Conservation (phyloP, 2,113 vertebrate genomes). For the Hippocampus zosterae region DNA sequence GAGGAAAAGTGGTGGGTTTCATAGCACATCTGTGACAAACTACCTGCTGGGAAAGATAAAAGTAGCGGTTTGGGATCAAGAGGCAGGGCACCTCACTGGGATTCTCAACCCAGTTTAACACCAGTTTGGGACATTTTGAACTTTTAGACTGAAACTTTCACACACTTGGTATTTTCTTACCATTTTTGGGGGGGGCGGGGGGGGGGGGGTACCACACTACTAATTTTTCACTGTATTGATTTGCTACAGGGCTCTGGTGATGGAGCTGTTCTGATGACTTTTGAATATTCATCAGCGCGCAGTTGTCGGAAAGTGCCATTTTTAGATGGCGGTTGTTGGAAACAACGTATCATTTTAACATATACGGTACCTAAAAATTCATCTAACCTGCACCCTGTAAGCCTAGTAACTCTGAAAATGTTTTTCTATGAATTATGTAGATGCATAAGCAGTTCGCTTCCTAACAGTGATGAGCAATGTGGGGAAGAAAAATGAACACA, state of each 20-base stretch:
- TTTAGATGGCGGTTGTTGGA: neutral
- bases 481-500: neutral
- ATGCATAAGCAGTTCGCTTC: neutral
- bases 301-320: neutral
- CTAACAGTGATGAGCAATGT: neutral
- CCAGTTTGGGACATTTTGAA: constrained; percentile 1
- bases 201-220: no score
- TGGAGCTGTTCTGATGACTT: neutral
- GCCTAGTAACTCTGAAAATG: no score
- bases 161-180: neutral
- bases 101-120: constrained; percentile 1
- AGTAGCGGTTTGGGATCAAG: constrained; percentile 2
- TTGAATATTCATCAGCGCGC: neutral
- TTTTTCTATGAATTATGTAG: no score
- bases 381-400: no score
- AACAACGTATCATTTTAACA: no score
- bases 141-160: neutral
- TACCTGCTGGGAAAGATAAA: constrained; percentile 11
- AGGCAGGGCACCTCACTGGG: neutral
- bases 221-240: neutral
- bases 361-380: no score
- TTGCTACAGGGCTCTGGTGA: neutral
- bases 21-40: constrained; percentile 2
- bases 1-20: neutral
- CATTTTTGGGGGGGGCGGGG: neutral